Evolutionary conservation across 2,797 vertebrate species (phyloP).

Genomic region (Hoplostethus mediterraneus): DNA sequence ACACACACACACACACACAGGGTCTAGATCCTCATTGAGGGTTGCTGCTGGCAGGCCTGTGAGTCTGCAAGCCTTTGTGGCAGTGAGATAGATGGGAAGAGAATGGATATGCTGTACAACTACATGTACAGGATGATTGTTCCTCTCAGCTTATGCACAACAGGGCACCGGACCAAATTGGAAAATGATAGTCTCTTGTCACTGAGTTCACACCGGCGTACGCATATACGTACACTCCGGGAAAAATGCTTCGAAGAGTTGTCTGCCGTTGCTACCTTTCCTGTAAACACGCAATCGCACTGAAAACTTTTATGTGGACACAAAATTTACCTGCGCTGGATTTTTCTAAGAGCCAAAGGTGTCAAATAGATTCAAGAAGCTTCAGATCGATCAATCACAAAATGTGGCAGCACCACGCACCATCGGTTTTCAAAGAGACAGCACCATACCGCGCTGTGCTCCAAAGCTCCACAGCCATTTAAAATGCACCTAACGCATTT

Average conservation of each 20-base stretch:
- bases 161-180: constrained; percentile 68
- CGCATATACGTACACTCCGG: constrained; percentile 1
- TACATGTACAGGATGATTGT: constrained; percentile 66
- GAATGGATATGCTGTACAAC: constrained; percentile 75
- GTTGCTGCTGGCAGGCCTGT: constrained; percentile 81
- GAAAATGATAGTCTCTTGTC: constrained; percentile 55
- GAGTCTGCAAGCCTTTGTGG: constrained; percentile 81
- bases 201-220: constrained; percentile 55
- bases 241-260: constrained; percentile 1
- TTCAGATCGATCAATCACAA: constrained; percentile 40
- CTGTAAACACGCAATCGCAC: constrained; percentile 23
- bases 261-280: constrained; percentile 24
- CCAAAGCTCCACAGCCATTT: constrained; percentile 65
- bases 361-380: constrained; percentile 67
- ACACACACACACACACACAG: constrained; percentile 54
- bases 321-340: constrained; percentile 36
- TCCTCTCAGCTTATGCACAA: constrained; percentile 61
- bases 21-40: constrained; percentile 79
- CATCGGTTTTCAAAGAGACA: constrained; percentile 64
- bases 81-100: constrained; percentile 76
- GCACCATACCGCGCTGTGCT: constrained; percentile 50
- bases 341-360: constrained; percentile 9
- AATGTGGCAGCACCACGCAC: constrained; percentile 55
- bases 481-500: constrained; percentile 63
- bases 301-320: constrained; percentile 45